A percentile compares a stretch with the other conserved stretches of the same genome.
phyloP scores from a whole-genome alignment of 2,888 invertebrate genomes.

The Himalopsyche tibetana region DNA sequence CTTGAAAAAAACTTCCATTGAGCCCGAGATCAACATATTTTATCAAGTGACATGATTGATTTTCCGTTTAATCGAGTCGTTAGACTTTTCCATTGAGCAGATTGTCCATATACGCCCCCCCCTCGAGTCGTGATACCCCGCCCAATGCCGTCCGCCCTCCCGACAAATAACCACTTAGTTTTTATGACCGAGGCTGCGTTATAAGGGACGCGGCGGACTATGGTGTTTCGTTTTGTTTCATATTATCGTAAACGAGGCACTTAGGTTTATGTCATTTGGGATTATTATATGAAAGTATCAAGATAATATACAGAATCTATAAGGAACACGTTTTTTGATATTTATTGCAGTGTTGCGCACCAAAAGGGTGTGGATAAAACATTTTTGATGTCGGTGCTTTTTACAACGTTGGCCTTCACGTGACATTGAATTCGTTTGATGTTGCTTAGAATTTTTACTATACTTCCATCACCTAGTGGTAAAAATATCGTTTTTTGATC shows the following conservation, averaged over 20 bases:
- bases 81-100: conserved; percentile 42
- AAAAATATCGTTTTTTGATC: no score
- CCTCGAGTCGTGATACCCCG: conserved; percentile 40
- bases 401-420: neutral
- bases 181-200: conserved; percentile 56
- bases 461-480: no score
- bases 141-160: neutral
- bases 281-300: conserved; percentile 59
- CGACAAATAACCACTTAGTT: conserved; percentile 62
- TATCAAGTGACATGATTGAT: conserved; percentile 43
- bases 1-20: conserved; percentile 19
- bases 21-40: conserved; percentile 42
- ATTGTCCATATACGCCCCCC: conserved; percentile 44
- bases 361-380: conserved; percentile 20
- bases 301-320: conserved; percentile 58
- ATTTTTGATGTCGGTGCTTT: conserved; percentile 4
- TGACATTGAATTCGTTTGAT: neutral
- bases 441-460: no score
- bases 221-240: conserved; percentile 60
- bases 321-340: conserved; percentile 47
- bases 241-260: conserved; percentile 63
- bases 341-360: conserved; percentile 44
- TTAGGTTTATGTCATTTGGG: conserved; percentile 58
- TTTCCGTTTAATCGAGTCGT: conserved; percentile 43
- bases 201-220: conserved; percentile 49